Evolutionary conservation across 2,797 vertebrate species (phyloP), one percentile per base, ranked within the genome.

Genomic region (Ataeniobius toweri): DNA sequence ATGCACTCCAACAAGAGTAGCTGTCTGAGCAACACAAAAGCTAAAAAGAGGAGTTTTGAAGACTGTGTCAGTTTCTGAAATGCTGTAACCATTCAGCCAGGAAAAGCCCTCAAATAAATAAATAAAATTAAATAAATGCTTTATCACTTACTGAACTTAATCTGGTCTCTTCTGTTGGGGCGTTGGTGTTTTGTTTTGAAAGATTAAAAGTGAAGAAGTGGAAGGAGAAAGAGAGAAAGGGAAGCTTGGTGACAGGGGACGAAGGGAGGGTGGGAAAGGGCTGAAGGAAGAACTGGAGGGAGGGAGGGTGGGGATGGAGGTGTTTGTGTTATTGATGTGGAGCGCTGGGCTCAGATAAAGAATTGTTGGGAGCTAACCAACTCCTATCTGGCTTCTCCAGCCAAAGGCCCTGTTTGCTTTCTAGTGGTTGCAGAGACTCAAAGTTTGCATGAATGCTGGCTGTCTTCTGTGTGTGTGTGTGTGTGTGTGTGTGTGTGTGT

Each of bases 271-370:
- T 16, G 41, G 24, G 41, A 69, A 69, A 69, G 44, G 24, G 24
- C 41, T 46, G 77, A 59, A 81, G 82, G 82, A 80, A 74, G 82
- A 83, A 83, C 72, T 74, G 82, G 82, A 79, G 81, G 73, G 81
- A 83, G 79, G 20, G 71, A 26, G 78, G 82, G 65, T 70, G 59
- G 56, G 58, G 63, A 63, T 36, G 51, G 77, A 68, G 83, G 89
- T 88, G 88, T 89, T 89, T 86, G 86, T 91, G 91, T 94, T 94
- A 95, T 92, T 94, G 95, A 95, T 95, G 94, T 94, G 94, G 93
- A 93, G 89, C 89, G 39, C 85, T 85, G 86, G 39, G 91, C 89
- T 91, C 89, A 92, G 94, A 96, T 95, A 95, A 95, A 95, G 91
- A 84, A 92, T 93, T 91, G 94, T 90, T 91, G 82, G 92, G 88